Percentiles rank a stretch among this genome's conserved stretches.
Evolutionary conservation across 1,140 invertebrate species (phyloP).

Genomic region (Globodera rostochiensis): DNA sequence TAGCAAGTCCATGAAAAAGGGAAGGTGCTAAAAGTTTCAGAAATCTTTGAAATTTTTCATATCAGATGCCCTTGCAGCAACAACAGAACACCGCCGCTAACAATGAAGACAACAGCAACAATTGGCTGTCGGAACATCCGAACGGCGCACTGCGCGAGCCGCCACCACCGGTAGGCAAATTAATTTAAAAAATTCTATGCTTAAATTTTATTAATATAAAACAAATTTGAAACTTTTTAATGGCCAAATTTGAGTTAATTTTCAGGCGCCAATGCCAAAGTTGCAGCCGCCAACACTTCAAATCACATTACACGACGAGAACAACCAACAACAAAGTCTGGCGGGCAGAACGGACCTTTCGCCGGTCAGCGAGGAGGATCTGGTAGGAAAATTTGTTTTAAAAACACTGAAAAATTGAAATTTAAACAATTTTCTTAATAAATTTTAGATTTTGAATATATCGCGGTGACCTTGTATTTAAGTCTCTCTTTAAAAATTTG

Average conservation of each 20-base stretch:
- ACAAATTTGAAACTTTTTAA: no score
- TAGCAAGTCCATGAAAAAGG: neutral
- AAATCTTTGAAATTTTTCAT: constrained; percentile 18
- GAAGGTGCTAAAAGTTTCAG: neutral
- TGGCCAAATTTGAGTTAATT: neutral
- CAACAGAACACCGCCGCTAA: constrained; percentile 22
- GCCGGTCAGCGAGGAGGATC: constrained; percentile 36
- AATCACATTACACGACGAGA: constrained; percentile 36
- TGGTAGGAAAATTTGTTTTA: constrained; percentile 21
- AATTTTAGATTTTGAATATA: no score
- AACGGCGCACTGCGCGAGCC: constrained; percentile 26
- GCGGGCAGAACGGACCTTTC: constrained; percentile 28
- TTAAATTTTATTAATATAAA: neutral
- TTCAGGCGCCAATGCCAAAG: constrained; percentile 25
- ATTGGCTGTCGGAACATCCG: constrained; percentile 8
- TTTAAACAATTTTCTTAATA: no score
- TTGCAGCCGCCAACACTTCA: constrained; percentile 30
- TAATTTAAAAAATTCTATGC: neutral
- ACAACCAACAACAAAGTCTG: constrained; percentile 29
- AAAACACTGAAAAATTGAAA: constrained; percentile 10
- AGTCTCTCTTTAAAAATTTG: no score
- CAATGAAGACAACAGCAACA: neutral
- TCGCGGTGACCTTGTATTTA: no score
- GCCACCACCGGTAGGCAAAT: neutral
- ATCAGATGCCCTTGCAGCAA: constrained; percentile 38